A percentile compares a stretch with the other conserved stretches of the same genome.
Evolutionary conservation across 1,140 invertebrate genomes (phyloP).

Genomic region (Lordiphosa mommai): DNA sequence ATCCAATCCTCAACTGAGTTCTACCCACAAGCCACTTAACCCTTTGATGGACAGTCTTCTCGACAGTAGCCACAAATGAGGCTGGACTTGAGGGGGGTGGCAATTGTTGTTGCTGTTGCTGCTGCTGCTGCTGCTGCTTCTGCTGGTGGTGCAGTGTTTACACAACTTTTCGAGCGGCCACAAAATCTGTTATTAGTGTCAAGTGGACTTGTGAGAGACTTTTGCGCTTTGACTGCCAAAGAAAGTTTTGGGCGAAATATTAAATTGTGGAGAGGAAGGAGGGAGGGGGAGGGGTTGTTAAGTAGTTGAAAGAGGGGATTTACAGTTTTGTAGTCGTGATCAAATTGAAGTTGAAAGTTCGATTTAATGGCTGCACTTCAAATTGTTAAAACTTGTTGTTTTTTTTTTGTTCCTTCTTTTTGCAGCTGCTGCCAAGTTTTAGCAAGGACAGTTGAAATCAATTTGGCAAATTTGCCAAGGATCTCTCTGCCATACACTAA

Average conservation of each 20-base stretch:
- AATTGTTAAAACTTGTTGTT: slow-evolving; percentile 10
- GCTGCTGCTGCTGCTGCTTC: too few relatives aligned
- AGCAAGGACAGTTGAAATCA: neutral
- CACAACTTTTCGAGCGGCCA: slow-evolving; percentile 65
- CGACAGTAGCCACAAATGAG: slow-evolving; percentile 47
- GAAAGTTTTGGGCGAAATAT: slow-evolving; percentile 57
- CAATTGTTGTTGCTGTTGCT: slow-evolving; percentile 18
- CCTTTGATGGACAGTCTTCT: slow-evolving; percentile 56
- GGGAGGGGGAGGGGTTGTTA: neutral
- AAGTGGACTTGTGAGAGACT: slow-evolving; percentile 66
- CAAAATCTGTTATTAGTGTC: slow-evolving; percentile 74
- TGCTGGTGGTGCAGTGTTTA: slow-evolving; percentile 47
- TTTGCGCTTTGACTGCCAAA: slow-evolving; percentile 18
- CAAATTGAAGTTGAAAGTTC: slow-evolving; percentile 42
- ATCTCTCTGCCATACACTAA: neutral
- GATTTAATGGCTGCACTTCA: slow-evolving; percentile 46
- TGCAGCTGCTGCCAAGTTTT: neutral
- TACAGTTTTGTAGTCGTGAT: slow-evolving; percentile 15
- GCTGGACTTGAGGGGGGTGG: slow-evolving; percentile 5
- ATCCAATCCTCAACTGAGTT: slow-evolving; percentile 10
- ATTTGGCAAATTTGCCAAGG: neutral
- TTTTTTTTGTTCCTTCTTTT: neutral
- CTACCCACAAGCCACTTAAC: slow-evolving; percentile 51
- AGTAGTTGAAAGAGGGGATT: neutral
- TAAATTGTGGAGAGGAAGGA: slow-evolving; percentile 32